Evolutionary conservation across 2,113 vertebrate species (phyloP).

Genomic region (Numida meleagris): DNA sequence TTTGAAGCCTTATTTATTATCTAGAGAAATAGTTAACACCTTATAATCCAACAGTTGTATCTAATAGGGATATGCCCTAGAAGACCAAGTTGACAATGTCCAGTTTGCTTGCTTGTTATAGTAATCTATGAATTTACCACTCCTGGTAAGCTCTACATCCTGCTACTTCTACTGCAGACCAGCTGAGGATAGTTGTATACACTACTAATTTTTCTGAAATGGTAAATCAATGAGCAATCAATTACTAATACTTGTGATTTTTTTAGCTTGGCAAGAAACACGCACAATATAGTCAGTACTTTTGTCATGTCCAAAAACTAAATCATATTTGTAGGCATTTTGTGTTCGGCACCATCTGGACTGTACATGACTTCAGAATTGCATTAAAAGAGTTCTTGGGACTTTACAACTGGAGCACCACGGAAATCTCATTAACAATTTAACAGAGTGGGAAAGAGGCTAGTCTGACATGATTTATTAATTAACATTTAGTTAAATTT

Average conservation of each 20-base stretch:
- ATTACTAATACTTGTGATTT: not conserved
- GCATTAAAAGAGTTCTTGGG: not conserved
- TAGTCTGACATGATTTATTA: not conserved
- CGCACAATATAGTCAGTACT: not conserved
- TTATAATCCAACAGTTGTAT: not conserved
- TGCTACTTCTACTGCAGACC: not conserved
- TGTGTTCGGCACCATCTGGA: not conserved
- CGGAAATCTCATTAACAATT: not conserved
- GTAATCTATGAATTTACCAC: not conserved
- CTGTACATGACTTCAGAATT: not conserved
- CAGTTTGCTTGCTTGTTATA: not conserved
- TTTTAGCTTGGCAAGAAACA: not conserved
- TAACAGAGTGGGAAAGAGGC: not conserved
- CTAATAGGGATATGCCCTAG: not conserved
- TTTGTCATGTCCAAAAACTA: not conserved
- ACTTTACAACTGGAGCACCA: not conserved
- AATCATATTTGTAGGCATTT: not conserved
- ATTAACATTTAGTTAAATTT: not conserved
- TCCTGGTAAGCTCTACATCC: not conserved
- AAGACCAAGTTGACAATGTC: not conserved
- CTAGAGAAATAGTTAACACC: not conserved
- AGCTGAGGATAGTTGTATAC: not conserved
- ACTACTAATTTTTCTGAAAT: not conserved
- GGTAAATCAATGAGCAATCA: not conserved
- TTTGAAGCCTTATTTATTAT: not conserved